phyloP scores from a whole-genome alignment of 1,140 invertebrate genomes.

The Muscidifurax raptorellus region DNA sequence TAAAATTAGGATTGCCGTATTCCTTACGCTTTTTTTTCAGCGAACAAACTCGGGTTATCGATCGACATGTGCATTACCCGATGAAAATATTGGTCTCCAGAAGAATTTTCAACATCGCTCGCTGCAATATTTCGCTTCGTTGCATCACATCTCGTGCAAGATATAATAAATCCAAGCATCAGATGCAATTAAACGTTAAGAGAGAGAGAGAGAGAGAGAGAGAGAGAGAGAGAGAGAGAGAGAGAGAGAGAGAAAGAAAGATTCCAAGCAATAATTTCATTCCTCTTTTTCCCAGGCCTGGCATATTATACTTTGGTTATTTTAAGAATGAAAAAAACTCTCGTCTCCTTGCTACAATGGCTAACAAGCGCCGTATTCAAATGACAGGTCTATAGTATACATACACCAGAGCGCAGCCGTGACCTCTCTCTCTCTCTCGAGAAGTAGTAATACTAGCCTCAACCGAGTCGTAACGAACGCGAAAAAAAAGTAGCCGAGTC shows the following conservation, averaged over 20 bases:
- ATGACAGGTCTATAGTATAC: not conserved
- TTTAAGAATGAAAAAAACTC: not conserved
- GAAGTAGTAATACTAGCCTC: not conserved
- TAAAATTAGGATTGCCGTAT: too few relatives aligned
- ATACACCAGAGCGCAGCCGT: not conserved
- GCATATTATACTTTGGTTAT: not conserved
- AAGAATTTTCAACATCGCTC: too few relatives aligned
- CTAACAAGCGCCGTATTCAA: constrained; percentile 13
- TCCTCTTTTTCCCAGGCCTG: not conserved
- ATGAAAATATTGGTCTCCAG: too few relatives aligned
- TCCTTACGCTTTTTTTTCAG: too few relatives aligned
- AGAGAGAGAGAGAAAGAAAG: too few relatives aligned
- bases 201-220: too few relatives aligned
- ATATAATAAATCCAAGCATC: not conserved
- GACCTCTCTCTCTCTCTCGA: not conserved
- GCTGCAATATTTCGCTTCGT: too few relatives aligned
- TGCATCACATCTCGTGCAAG: not conserved
- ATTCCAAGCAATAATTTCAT: not conserved
- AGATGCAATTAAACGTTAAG: not conserved
- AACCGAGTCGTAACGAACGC: too few relatives aligned
- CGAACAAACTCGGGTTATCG: too few relatives aligned
- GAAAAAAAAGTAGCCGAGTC: not conserved
- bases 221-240: too few relatives aligned
- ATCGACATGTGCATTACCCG: too few relatives aligned
- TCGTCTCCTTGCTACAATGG: not conserved